These are phyloP conservation scores for Phyllopteryx taeniolatus DNA, from an alignment of 2,113 vertebrate species.

Conservation along the genomic window DNA sequence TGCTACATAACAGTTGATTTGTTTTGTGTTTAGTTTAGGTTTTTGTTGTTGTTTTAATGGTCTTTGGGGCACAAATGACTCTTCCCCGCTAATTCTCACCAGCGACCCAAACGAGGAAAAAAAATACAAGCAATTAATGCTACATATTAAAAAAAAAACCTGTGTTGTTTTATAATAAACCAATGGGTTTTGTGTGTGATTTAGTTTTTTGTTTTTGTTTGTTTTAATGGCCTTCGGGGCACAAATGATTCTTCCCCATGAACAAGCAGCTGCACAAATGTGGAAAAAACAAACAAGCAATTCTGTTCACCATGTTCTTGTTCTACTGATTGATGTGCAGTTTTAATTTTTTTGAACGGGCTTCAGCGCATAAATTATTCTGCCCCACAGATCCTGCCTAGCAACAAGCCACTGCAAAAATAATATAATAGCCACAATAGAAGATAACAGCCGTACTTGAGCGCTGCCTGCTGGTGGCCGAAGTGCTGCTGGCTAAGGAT, in stretches of 20 bases:
- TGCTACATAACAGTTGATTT: too few relatives aligned
- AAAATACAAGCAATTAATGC: too few relatives aligned
- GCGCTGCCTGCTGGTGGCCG: slow-evolving; percentile 84
- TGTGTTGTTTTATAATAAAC: too few relatives aligned
- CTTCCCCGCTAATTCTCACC: neutral
- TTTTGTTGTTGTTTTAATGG: too few relatives aligned
- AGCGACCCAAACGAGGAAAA: too few relatives aligned
- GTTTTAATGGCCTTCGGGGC: too few relatives aligned
- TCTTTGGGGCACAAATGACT: neutral
- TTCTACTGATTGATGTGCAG: too few relatives aligned
- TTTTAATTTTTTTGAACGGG: neutral
- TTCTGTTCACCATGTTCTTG: neutral
- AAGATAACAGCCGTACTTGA: slow-evolving; percentile 77
- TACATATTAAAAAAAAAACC: too few relatives aligned
- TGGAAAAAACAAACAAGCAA: neutral
- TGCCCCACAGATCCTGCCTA: neutral
- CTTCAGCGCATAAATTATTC: neutral
- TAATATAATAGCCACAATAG: neutral
- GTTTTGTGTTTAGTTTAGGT: too few relatives aligned
- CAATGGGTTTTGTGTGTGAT: too few relatives aligned
- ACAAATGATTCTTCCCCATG: neutral
- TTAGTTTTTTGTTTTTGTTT: too few relatives aligned
- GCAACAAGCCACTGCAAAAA: neutral
- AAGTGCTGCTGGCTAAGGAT: slow-evolving; percentile 95
- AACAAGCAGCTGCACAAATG: neutral